phyloP scores from a whole-genome alignment of 1,140 invertebrate genomes.

The Dolichoris vasculosae region DNA sequence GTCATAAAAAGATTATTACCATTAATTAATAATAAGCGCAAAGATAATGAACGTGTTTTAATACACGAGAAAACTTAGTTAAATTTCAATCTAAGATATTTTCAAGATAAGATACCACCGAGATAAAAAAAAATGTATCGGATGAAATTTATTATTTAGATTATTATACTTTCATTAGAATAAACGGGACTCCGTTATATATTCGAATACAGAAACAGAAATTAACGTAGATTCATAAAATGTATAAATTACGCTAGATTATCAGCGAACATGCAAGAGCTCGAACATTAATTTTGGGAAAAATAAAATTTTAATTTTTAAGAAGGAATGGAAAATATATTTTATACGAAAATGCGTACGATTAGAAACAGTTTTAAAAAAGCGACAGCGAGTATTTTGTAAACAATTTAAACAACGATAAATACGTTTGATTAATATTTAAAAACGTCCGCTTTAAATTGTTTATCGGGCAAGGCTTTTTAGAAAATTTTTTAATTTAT shows the following conservation, averaged over 20 bases:
- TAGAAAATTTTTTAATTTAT: no score
- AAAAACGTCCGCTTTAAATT: no score
- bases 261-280: not conserved
- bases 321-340: no score
- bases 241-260: not conserved
- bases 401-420: no score
- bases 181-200: not conserved
- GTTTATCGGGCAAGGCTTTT: no score
- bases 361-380: no score
- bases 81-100: not conserved
- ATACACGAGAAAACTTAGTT: not conserved
- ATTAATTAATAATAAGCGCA: not conserved
- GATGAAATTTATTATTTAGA: not conserved
- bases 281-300: not conserved
- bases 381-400: no score
- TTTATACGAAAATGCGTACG: no score
- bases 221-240: not conserved
- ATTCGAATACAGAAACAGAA: not conserved
- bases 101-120: not conserved
- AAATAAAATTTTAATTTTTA: no score
- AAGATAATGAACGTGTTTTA: not conserved
- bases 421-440: no score
- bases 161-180: not conserved
- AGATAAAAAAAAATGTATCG: not conserved
- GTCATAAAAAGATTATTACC: not conserved